Evolutionary conservation across 2,113 vertebrate species (phyloP).

Genomic region (Amblyornis subalaris): DNA sequence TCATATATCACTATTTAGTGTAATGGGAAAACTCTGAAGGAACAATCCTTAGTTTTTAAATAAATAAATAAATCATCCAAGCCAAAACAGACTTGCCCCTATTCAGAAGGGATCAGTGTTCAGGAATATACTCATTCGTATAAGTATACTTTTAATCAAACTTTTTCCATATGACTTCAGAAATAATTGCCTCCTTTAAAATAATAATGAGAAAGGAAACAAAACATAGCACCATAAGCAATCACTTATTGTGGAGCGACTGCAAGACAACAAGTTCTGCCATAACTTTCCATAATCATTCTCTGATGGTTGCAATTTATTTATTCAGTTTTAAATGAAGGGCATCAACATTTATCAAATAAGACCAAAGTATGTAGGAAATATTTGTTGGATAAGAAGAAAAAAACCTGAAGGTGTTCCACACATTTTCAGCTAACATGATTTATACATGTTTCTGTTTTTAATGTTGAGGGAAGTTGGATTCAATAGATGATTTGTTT

Average conservation of each 20-base stretch:
- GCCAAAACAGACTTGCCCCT: neutral
- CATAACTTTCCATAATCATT: neutral
- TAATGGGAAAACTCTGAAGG: constrained; percentile 22
- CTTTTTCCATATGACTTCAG: neutral
- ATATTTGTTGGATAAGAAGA: neutral
- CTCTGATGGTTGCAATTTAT: neutral
- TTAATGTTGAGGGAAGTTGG: neutral
- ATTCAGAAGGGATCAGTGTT: neutral
- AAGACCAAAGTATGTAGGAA: neutral
- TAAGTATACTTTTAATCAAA: constrained; percentile 7
- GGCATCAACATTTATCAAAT: neutral
- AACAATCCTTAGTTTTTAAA: neutral
- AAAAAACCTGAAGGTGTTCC: neutral
- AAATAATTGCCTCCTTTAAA: neutral
- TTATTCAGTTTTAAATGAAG: neutral
- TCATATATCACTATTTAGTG: constrained; percentile 34
- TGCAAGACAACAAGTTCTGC: neutral
- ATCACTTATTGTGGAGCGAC: neutral
- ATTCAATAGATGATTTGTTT: neutral
- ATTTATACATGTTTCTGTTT: constrained; percentile 18
- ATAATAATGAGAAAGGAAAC: neutral
- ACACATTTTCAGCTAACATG: neutral
- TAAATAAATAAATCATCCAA: neutral
- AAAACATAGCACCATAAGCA: neutral
- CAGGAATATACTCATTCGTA: neutral